A percentile compares a stretch with the other conserved stretches of the same genome.
Evolutionary conservation across 1,140 invertebrate species (phyloP).

Genomic region (Anthonomus grandis): DNA sequence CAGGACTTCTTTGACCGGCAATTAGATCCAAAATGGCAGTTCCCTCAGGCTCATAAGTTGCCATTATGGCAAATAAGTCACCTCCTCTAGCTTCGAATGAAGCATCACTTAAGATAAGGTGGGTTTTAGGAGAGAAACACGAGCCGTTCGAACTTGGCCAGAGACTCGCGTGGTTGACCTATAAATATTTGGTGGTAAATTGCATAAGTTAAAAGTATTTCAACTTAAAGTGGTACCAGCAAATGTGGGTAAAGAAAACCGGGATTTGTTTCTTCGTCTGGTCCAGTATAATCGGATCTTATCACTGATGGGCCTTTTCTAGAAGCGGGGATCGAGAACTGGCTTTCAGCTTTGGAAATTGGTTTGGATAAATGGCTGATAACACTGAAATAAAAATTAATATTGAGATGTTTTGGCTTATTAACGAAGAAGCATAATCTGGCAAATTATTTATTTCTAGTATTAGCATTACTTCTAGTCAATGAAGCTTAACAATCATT

Average conservation of each 20-base stretch:
- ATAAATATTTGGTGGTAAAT: conserved; percentile 39
- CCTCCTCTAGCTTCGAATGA: conserved; percentile 83
- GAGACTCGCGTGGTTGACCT: conserved; percentile 48
- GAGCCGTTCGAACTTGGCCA: conserved; percentile 41
- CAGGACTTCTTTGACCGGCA: conserved; percentile 65
- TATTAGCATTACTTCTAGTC: no score
- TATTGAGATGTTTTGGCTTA: neutral
- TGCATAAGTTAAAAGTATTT: neutral
- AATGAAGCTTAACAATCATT: no score
- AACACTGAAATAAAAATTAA: conserved; percentile 17
- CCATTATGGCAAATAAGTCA: conserved; percentile 85
- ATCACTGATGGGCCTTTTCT: conserved; percentile 52
- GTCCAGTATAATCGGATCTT: conserved; percentile 51
- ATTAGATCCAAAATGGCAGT: conserved; percentile 78
- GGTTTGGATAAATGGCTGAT: conserved; percentile 53
- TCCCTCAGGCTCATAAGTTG: conserved; percentile 77
- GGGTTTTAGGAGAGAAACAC: conserved; percentile 33
- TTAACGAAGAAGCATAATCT: neutral
- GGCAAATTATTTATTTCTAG: no score
- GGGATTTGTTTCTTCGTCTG: conserved; percentile 52
- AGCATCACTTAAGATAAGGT: conserved; percentile 62
- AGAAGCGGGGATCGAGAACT: conserved; percentile 53
- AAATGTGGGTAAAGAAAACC: conserved; percentile 62
- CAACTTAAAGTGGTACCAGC: conserved; percentile 50
- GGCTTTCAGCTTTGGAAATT: conserved; percentile 57